phyloP scores from a whole-genome alignment of 2,888 invertebrate species.

The Melinaea menophilus region DNA sequence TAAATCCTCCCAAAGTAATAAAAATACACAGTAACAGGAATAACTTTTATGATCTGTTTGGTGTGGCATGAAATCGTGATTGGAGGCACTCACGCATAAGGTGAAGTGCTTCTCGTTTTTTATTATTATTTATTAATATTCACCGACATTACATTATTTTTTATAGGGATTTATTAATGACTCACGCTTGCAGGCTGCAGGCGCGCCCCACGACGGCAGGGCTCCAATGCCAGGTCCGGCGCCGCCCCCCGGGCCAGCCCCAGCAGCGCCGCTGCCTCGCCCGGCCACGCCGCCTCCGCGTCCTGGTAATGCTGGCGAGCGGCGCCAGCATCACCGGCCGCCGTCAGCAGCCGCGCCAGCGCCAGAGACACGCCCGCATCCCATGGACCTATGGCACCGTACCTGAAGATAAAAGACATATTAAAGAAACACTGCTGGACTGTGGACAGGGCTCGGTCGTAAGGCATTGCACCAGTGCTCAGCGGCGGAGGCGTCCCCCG shows the following conservation, averaged over 20 bases:
- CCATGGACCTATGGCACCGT: constrained; percentile 79
- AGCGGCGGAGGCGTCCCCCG: constrained; percentile 47
- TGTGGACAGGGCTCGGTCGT: neutral
- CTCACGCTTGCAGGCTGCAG: constrained; percentile 64
- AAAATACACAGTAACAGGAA: too few relatives aligned
- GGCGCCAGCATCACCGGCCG: constrained; percentile 87
- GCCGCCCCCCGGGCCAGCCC: constrained; percentile 66
- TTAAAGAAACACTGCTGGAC: neutral
- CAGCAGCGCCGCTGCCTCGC: constrained; percentile 57
- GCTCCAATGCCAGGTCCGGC: constrained; percentile 59
- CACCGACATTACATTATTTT: too few relatives aligned
- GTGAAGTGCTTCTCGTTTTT: too few relatives aligned
- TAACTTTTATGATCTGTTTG: too few relatives aligned
- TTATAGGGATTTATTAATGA: neutral
- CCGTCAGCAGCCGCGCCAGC: constrained; percentile 93
- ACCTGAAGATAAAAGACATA: constrained; percentile 44
- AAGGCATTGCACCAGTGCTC: constrained; percentile 56
- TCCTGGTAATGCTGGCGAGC: constrained; percentile 73
- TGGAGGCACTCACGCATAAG: too few relatives aligned
- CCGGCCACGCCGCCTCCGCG: constrained; percentile 71
- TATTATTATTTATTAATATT: too few relatives aligned
- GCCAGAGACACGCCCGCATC: constrained; percentile 94
- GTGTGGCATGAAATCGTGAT: too few relatives aligned
- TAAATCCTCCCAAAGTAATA: too few relatives aligned
- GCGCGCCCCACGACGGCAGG: constrained; percentile 64